These are phyloP conservation scores for Dicerorhinus sumatrensis DNA, from an alignment of 2,113 vertebrate genomes.

Conservation along the genomic window DNA sequence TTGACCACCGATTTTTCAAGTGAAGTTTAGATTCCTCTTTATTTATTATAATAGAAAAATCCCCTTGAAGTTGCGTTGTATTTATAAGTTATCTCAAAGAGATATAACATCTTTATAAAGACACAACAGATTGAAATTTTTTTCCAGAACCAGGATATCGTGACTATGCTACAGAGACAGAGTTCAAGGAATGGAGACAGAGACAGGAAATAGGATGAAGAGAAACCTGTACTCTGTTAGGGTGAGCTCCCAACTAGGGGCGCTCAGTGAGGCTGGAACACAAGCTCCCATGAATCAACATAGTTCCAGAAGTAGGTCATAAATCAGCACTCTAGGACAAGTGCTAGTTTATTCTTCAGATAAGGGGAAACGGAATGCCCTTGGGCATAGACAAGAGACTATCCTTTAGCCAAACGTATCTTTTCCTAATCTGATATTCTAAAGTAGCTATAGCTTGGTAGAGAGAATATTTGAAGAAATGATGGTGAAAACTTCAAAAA, in stretches of 20 bases:
- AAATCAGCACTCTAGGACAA: background rate
- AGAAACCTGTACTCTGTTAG: background rate
- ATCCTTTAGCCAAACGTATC: background rate
- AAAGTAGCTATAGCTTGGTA: background rate
- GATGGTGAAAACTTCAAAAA: too few species aligned
- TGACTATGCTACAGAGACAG: background rate
- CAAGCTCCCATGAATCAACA: background rate
- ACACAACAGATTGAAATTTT: too few species aligned
- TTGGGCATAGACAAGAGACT: background rate
- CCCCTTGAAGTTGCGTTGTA: too few species aligned
- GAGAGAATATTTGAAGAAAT: too few species aligned
- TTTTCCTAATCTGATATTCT: background rate
- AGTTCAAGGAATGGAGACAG: background rate
- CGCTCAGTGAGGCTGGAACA: background rate
- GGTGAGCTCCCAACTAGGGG: background rate
- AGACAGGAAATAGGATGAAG: background rate
- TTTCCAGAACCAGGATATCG: background rate
- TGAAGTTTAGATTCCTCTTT: too few species aligned
- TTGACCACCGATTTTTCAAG: too few species aligned
- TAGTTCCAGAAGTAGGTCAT: background rate
- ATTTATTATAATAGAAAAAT: too few species aligned
- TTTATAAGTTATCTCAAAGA: too few species aligned
- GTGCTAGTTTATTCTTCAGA: background rate
- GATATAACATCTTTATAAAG: too few species aligned
- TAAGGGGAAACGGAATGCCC: background rate